Conservation (phyloP, 2,888 invertebrate genomes). For the Trichogramma evanescens region DNA sequence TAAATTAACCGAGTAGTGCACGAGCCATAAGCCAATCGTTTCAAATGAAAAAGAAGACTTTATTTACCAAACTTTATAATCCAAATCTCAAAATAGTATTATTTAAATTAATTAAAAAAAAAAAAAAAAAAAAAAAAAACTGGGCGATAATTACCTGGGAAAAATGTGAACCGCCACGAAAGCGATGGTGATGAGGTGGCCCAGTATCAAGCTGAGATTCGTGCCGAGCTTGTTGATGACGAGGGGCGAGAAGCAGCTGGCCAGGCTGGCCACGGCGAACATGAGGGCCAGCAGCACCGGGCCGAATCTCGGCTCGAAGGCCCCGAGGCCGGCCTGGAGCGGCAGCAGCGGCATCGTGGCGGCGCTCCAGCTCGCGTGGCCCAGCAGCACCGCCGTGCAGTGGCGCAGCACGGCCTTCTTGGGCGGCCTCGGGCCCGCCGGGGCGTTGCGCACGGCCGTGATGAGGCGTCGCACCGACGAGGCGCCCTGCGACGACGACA, state of each 20-base stretch:
- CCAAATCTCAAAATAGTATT: too few relatives aligned
- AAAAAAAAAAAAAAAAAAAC: background rate
- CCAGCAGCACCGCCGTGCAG: slow-evolving; percentile 46
- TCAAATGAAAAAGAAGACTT: too few relatives aligned
- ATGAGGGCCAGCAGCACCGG: slow-evolving; percentile 41
- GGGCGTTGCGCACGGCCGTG: slow-evolving; percentile 47
- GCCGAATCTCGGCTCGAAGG: slow-evolving; percentile 48
- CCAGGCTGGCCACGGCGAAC: slow-evolving; percentile 35
- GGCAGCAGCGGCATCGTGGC: slow-evolving; percentile 58
- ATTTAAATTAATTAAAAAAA: background rate
- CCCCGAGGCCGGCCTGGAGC: slow-evolving; percentile 49
- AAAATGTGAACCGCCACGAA: slow-evolving; percentile 41
- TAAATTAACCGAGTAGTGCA: too few relatives aligned
- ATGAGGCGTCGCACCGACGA: slow-evolving; percentile 68
- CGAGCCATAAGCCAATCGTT: too few relatives aligned
- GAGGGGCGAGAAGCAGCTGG: slow-evolving; percentile 47
- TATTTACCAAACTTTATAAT: too few relatives aligned
- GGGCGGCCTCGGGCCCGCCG: slow-evolving; percentile 40
- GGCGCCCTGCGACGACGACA: slow-evolving; percentile 53
- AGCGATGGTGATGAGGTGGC: slow-evolving; percentile 37
- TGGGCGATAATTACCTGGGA: slow-evolving; percentile 28
- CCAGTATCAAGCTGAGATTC: slow-evolving; percentile 45
- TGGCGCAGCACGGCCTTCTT: slow-evolving; percentile 41
- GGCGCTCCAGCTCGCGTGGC: slow-evolving; percentile 60
- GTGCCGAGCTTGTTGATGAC: slow-evolving; percentile 52